Percentiles rank a stretch among this genome's conserved stretches.
These are phyloP conservation scores for Pseudorhiza aurosa DNA, from an alignment of 30 jellyfish, hydroid and myxozoan species.

Conservation along the genomic window DNA sequence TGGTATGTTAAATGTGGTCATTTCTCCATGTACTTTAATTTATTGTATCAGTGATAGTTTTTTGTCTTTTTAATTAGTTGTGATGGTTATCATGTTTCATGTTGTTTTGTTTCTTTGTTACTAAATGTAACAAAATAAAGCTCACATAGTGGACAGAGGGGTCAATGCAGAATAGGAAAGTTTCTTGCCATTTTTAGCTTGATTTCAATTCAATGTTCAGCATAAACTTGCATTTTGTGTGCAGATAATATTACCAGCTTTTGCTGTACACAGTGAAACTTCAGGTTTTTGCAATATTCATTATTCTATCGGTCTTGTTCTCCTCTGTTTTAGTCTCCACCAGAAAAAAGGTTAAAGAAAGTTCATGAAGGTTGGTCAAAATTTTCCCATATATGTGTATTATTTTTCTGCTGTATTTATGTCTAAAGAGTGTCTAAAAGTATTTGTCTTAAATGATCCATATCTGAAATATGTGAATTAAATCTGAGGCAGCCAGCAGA, in stretches of 20 bases:
- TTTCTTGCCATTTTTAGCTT: too few species aligned
- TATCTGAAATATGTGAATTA: too few species aligned
- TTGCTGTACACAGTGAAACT: too few species aligned
- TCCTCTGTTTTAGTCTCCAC: slow-evolving; percentile 26
- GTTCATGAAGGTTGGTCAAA: slow-evolving; percentile 23
- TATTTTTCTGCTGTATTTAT: not conserved
- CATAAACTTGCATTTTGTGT: not conserved
- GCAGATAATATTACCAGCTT: too few species aligned
- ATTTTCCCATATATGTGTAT: not conserved
- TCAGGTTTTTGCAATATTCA: too few species aligned
- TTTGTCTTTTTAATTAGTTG: not conserved
- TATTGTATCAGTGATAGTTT: not conserved
- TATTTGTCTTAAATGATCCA: too few species aligned
- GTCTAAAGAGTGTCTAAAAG: not conserved
- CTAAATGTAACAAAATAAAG: too few species aligned
- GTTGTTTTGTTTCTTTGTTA: too few species aligned
- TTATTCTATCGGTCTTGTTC: too few species aligned
- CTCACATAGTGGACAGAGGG: too few species aligned
- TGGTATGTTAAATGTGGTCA: not conserved
- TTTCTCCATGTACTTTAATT: not conserved
- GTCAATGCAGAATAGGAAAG: too few species aligned
- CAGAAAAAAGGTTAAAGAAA: slow-evolving; percentile 37
- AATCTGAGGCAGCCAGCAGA: too few species aligned
- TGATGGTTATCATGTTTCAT: not conserved
- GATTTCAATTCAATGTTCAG: not conserved